Conservation (phyloP, 2,113 vertebrate genomes). For the Bambusicola thoracicus region DNA sequence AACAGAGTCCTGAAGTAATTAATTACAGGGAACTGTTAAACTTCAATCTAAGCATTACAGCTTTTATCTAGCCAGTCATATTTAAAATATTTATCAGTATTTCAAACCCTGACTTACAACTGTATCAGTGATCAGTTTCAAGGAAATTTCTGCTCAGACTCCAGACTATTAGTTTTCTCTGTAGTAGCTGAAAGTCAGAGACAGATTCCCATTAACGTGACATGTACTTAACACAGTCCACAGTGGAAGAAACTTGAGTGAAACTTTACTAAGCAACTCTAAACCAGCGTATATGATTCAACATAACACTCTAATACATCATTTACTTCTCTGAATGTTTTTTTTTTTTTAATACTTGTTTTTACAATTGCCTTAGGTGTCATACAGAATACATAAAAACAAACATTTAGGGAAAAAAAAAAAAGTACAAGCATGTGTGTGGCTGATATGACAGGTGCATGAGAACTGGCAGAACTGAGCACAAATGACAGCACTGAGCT, state of each 20-base stretch:
- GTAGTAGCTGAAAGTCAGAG: background rate
- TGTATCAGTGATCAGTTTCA: background rate
- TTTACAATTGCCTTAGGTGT: conserved; percentile 13
- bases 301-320: background rate
- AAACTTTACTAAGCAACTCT: background rate
- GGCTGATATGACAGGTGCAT: background rate
- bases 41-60: background rate
- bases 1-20: background rate
- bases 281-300: background rate
- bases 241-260: background rate
- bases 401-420: conserved; percentile 43
- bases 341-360: conserved; percentile 36
- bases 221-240: background rate
- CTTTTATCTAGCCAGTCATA: background rate
- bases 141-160: background rate
- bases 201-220: background rate
- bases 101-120: background rate
- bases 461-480: conserved; percentile 16
- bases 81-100: background rate
- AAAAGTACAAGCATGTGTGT: conserved; percentile 2
- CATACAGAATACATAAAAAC: conserved; percentile 38
- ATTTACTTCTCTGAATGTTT: conserved; percentile 2
- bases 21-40: background rate
- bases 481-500: conserved; percentile 12
- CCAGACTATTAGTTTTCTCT: background rate